Evolutionary conservation across 2,888 invertebrate species (phyloP), one percentile per base, ranked within the genome.

Genomic region (Clusia tigrina): DNA sequence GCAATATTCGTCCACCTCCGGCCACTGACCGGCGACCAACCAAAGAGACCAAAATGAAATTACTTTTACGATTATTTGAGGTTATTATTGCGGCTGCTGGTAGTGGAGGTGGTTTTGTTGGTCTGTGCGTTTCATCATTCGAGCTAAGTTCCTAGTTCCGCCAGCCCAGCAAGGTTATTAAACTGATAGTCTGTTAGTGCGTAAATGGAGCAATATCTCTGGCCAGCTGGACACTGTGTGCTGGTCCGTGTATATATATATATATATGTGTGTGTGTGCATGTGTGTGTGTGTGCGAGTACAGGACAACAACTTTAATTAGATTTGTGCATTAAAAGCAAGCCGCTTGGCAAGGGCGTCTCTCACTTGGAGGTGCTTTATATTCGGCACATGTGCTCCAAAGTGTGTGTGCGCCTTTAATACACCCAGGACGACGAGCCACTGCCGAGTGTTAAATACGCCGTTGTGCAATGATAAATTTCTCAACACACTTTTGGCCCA

Each of bases 61-160:
- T 75, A 77, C 71, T 79, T 79, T 81, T 78, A 79, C 78, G 81
- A 81, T 79, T 79, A 81, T 81, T 80, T 81, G 79, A 74, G 76
- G 72, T 71, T 71, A 71, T 79, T 78, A 72, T 76, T 72, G 73
- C 58, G 71, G 71, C 68, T 64, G 64, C 51, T 63, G 48, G 59
- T 61, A 54, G 55, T n/a, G n/a, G n/a, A n/a, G n/a, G n/a, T n/a
- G n/a, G n/a, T n/a, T n/a, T n/a, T n/a, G n/a, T 54, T 61, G 63
- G 62, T 48, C 22, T 48, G 18, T 48, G 48, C n/a, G n/a, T n/a
- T n/a, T 48, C 48, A 48, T 48, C 48, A 22, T 22, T 20, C 6
- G 48, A 6, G 48, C 15, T 48, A 42, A n/a, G 32, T 32, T 15
- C 42, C 42, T n/a, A n/a, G n/a, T 32, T 32, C 12, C 20, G 22